Conservation (phyloP, 2,113 vertebrate species). For the Gallinago media region DNA sequence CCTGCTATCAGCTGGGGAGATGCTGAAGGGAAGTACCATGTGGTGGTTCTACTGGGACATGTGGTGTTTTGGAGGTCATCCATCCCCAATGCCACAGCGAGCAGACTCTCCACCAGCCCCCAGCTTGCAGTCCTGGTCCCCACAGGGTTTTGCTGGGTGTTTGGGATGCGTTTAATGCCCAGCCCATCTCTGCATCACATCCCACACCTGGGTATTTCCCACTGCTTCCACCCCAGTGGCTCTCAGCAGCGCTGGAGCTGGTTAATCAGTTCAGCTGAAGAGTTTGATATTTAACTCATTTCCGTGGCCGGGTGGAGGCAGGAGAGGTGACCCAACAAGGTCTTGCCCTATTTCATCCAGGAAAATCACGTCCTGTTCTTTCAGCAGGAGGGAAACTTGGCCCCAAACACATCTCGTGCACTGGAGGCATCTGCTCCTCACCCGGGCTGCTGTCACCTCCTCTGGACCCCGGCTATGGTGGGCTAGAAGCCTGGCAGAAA, state of each 20-base stretch:
- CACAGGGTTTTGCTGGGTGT: fast-evolving
- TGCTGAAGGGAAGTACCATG: not conserved
- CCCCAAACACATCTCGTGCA: not conserved
- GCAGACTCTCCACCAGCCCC: not conserved
- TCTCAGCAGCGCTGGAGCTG: not conserved
- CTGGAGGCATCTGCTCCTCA: not conserved
- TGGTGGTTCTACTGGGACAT: not conserved
- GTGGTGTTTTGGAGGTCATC: not conserved
- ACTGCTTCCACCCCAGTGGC: not conserved
- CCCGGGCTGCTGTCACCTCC: not conserved
- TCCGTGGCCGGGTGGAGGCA: fast-evolving
- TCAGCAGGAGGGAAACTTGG: not conserved
- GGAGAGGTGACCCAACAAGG: not conserved
- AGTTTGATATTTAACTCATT: slow-evolving; percentile 11
- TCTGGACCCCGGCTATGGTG: fast-evolving
- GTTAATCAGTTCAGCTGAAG: not conserved
- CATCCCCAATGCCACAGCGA: fast-evolving
- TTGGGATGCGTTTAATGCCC: not conserved
- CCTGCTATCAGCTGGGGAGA: not conserved
- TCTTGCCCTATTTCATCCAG: not conserved
- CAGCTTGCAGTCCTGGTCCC: not conserved
- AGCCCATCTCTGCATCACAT: fast-evolving
- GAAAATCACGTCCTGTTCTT: slow-evolving; percentile 29
- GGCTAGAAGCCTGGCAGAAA: not conserved
- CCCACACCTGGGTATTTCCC: not conserved